phyloP scores from a whole-genome alignment of 2,113 vertebrate species.

The Agelaius phoeniceus region DNA sequence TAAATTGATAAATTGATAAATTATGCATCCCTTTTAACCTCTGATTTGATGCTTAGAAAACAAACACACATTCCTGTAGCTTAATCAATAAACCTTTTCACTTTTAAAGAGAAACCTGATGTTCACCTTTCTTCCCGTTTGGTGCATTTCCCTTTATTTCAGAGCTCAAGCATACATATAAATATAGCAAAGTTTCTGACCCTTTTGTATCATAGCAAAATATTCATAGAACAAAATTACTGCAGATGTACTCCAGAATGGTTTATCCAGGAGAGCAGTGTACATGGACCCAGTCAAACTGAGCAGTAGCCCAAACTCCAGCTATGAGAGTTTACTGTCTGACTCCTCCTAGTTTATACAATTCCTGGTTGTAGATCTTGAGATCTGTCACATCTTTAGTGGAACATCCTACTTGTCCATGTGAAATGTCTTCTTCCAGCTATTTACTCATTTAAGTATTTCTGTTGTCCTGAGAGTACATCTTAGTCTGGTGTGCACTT shows the following conservation, averaged over 20 bases:
- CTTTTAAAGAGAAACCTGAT: background rate
- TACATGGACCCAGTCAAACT: background rate
- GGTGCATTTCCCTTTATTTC: background rate
- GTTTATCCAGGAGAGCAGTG: background rate
- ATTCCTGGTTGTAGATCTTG: background rate
- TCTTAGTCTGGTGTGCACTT: background rate
- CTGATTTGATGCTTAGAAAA: background rate
- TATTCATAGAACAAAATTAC: background rate
- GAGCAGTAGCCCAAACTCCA: background rate
- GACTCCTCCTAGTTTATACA: background rate
- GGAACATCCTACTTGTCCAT: background rate
- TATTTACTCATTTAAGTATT: background rate
- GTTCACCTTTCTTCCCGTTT: background rate
- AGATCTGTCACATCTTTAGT: background rate
- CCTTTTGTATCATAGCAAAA: background rate
- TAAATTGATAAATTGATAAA: background rate
- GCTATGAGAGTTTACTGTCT: rapidly evolving
- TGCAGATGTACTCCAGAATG: background rate
- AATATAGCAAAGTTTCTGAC: background rate
- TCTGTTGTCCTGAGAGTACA: background rate
- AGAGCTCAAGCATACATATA: background rate
- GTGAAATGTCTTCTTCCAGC: background rate
- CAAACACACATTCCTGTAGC: background rate
- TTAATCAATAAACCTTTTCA: background rate
- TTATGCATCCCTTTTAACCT: background rate